Evolutionary conservation across 1,140 invertebrate species (phyloP).

Genomic region (Triops cancriformis): DNA sequence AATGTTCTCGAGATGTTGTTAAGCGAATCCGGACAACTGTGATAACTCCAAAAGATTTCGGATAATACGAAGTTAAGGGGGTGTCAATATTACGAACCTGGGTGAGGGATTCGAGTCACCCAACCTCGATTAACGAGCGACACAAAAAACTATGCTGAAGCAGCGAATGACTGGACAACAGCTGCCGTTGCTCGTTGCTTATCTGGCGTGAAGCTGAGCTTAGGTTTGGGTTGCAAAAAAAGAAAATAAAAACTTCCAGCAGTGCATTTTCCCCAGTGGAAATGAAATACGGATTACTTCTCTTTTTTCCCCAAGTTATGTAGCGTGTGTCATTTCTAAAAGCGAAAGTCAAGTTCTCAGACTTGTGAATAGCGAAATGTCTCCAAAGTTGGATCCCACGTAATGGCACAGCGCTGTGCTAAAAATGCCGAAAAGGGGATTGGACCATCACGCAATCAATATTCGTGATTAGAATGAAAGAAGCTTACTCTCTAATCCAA

Average conservation of each 20-base stretch:
- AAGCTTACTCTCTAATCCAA: not conserved
- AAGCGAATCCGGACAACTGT: no score
- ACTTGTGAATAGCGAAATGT: not conserved
- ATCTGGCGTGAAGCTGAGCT: not conserved
- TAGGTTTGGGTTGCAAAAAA: not conserved
- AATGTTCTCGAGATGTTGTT: no score
- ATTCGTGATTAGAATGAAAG: not conserved
- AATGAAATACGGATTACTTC: not conserved
- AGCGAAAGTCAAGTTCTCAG: not conserved
- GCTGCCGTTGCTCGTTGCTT: not conserved
- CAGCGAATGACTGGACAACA: not conserved
- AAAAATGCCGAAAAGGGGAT: not conserved
- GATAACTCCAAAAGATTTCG: no score
- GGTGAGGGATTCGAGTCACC: no score
- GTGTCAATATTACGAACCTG: no score
- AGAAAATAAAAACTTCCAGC: not conserved
- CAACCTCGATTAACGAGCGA: no score
- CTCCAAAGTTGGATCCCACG: not conserved
- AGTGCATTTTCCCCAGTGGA: not conserved
- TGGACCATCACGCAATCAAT: slow-evolving; percentile 4
- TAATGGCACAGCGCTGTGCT: not conserved
- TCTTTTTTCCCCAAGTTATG: not conserved
- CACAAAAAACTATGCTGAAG: not conserved
- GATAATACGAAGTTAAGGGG: no score
- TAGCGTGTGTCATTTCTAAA: not conserved